Evolutionary conservation across 2,888 invertebrate genomes (phyloP).

Genomic region (Drosophila phalerata): DNA sequence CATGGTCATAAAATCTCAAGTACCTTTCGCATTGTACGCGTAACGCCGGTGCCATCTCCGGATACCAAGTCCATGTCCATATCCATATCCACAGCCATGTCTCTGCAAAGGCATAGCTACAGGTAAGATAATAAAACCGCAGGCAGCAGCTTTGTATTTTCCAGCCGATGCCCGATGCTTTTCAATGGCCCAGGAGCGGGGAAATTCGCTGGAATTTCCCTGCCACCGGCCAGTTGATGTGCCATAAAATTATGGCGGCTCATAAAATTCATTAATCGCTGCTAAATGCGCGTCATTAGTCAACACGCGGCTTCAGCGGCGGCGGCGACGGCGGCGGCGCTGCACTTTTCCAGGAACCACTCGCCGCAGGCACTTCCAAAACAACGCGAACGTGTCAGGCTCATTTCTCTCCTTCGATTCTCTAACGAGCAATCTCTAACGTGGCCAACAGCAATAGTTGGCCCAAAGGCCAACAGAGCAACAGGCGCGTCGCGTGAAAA

Average conservation of each 20-base stretch:
- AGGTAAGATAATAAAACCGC: conserved; percentile 73
- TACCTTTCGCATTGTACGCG: conserved; percentile 63
- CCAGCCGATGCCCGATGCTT: conserved; percentile 11
- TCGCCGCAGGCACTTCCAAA: conserved; percentile 50
- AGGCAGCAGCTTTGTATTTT: conserved; percentile 53
- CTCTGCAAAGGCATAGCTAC: conserved; percentile 15
- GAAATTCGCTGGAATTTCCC: conserved; percentile 75
- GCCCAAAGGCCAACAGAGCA: conserved; percentile 18
- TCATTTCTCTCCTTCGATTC: conserved; percentile 27
- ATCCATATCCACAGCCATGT: conserved; percentile 1
- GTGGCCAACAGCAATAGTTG: conserved; percentile 1
- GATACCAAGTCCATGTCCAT: conserved; percentile 3
- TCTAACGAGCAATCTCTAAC: conserved; percentile 50
- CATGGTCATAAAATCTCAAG: conserved; percentile 73
- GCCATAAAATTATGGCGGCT: conserved; percentile 80
- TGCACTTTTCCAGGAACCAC: conserved; percentile 72
- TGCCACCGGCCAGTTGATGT: conserved; percentile 63
- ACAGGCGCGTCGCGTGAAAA: conserved; percentile 77
- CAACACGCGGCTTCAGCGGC: conserved; percentile 63
- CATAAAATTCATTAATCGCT: conserved; percentile 81
- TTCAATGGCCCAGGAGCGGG: conserved; percentile 66
- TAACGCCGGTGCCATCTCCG: conserved; percentile 72
- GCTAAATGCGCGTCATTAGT: conserved; percentile 81
- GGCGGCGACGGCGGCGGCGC: conserved; percentile 42
- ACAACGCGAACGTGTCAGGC: conserved; percentile 45